Evolutionary conservation across 2,113 vertebrate genomes (phyloP), one percentile per base, ranked within the genome.

Genomic region (Oenanthe melanoleuca): DNA sequence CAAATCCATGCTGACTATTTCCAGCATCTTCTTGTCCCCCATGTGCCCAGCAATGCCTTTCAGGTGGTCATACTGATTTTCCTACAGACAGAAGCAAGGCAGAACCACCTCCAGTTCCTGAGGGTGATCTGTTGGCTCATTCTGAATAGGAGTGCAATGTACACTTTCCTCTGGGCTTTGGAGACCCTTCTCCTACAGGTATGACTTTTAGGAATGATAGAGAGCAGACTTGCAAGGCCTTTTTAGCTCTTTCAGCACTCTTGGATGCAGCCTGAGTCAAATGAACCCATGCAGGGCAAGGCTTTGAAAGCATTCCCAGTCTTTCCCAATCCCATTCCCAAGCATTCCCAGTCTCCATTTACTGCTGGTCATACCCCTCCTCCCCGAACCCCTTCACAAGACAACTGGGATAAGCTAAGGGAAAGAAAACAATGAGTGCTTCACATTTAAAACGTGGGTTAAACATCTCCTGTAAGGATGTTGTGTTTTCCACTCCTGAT

Each of bases 271-370:
- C 29, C 29, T 40, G 21, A 52, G 19, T 52, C 29, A 44, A 80
- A 42, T 17, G 18, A 67, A 52, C 4, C 3, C 4, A 13, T 16
- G 45, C 0, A 2, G 13, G 5, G 26, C 33, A 52, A 67, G 40
- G n/a, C 38, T 34, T 44, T 80, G 34, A 21, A 80, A 80, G 11
- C 9, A 26, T 52, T 92, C 16, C 20, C 24, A 33, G 25, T 47
- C n/a, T 29, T 75, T 44, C 44, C 44, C 44, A 44, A 2, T 44
- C 44, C 44, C 44, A 44, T 44, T 44, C 44, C 44, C 23, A 80
- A 86, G 12, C 9, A 25, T 52, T 92, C 16, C 20, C 24, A 29
- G 34, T 37, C 20, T 52, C n/a, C 8, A 8, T 34, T 28, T 60
- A 7, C 34, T 75, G 23, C 33, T 60, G 9, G 7, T 38, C 33